Evolutionary conservation across 2,888 invertebrate species (phyloP).

Genomic region (Amblyjoppa fuscipennis): DNA sequence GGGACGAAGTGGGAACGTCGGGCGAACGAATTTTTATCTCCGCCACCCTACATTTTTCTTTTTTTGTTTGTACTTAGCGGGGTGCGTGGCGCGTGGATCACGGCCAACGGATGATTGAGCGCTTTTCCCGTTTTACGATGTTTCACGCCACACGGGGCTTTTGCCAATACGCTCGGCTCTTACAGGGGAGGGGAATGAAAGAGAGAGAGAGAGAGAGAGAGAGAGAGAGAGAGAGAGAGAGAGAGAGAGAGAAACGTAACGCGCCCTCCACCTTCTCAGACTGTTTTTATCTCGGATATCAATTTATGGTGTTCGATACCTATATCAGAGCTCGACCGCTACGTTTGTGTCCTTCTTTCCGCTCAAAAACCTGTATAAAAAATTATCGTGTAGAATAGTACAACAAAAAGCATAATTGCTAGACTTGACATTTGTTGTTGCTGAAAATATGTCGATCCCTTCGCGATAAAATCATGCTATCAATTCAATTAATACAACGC

Average conservation of each 20-base stretch:
- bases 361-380: background rate
- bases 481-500: background rate
- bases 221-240: no score
- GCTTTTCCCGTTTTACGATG: constrained; percentile 68
- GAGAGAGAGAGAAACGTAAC: constrained; percentile 9
- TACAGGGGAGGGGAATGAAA: constrained; percentile 35
- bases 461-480: background rate
- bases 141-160: constrained; percentile 57
- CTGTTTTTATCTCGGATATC: constrained; percentile 48
- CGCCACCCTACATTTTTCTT: constrained; percentile 58
- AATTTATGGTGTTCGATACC: constrained; percentile 34
- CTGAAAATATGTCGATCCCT: background rate
- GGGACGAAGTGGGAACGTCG: constrained; percentile 55
- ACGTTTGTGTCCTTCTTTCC: background rate
- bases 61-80: constrained; percentile 70
- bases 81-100: constrained; percentile 68
- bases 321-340: background rate
- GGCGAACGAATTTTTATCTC: constrained; percentile 50
- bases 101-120: constrained; percentile 69
- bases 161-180: constrained; percentile 55
- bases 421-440: background rate
- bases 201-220: no score
- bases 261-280: constrained; percentile 30
- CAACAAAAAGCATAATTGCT: background rate
- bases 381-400: background rate